Evolutionary conservation across 2,797 vertebrate genomes (phyloP).

Genomic region (Hozukius guyotensis): DNA sequence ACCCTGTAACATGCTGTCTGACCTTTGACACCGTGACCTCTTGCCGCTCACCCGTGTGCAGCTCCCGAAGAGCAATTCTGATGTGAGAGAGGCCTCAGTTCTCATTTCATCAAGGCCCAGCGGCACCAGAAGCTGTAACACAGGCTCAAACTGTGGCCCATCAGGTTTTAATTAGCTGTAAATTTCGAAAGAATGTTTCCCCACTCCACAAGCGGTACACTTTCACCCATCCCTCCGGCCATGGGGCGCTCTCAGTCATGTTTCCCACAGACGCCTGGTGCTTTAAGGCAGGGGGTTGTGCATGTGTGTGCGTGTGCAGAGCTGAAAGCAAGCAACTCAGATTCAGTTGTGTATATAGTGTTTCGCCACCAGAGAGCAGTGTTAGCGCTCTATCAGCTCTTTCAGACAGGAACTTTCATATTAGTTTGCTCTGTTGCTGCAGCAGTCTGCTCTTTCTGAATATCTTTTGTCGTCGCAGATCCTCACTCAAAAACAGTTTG

Average conservation of each 20-base stretch:
- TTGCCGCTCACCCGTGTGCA: constrained; percentile 23
- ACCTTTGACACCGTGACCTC: constrained; percentile 60
- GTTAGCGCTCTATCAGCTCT: not conserved
- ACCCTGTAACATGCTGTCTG: constrained; percentile 24
- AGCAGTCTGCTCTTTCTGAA: not conserved
- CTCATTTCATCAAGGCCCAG: constrained; percentile 36
- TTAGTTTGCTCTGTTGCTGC: constrained; percentile 1
- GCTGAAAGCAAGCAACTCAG: not conserved
- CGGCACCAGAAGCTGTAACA: constrained; percentile 48
- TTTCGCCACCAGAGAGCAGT: constrained; percentile 69
- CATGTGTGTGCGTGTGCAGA: constrained; percentile 1
- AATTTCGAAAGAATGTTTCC: constrained; percentile 73
- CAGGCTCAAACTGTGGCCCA: constrained; percentile 70
- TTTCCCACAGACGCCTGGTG: constrained; percentile 66
- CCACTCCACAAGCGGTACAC: constrained; percentile 60
- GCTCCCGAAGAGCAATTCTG: constrained; percentile 30
- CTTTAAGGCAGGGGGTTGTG: constrained; percentile 39
- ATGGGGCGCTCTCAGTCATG: constrained; percentile 51
- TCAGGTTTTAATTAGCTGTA: constrained; percentile 81
- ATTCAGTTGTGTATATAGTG: constrained; percentile 2
- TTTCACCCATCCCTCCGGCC: constrained; percentile 68
- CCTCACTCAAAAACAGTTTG: constrained; percentile 37
- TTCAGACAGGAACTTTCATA: constrained; percentile 1
- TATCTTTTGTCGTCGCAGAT: not conserved
- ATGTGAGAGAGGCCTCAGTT: constrained; percentile 43